phyloP scores from a whole-genome alignment of 1,140 invertebrate genomes.

The Microplitis demolitor region DNA sequence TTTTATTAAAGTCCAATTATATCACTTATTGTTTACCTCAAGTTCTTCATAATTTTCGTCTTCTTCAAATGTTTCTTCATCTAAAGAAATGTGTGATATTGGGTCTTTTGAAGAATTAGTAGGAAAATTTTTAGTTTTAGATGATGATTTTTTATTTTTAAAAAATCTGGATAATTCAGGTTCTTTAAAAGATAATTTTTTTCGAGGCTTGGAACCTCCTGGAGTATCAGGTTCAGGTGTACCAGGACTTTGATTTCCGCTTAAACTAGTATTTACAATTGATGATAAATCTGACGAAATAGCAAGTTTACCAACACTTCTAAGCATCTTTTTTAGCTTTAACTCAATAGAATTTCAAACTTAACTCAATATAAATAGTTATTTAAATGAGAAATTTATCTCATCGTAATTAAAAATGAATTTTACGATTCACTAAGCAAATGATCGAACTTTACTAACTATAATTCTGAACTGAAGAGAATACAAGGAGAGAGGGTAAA shows the following conservation, averaged over 20 bases:
- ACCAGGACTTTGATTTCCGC: conserved; percentile 49
- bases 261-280: conserved; percentile 44
- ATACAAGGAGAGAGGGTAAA: conserved; percentile 8
- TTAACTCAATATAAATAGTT: neutral
- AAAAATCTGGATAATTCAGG: conserved; percentile 72
- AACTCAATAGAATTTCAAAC: neutral
- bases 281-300: conserved; percentile 51
- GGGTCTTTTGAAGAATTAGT: conserved; percentile 10
- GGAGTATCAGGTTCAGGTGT: conserved; percentile 32
- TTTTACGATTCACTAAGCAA: neutral
- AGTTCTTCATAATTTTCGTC: conserved; percentile 54
- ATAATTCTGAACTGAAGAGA: conserved; percentile 8
- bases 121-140: conserved; percentile 16
- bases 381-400: neutral
- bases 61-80: conserved; percentile 51
- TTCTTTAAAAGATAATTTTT: conserved; percentile 84
- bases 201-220: conserved; percentile 71
- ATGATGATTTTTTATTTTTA: conserved; percentile 48
- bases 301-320: conserved; percentile 33
- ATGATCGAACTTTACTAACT: neutral
- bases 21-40: conserved; percentile 46
- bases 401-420: too few relatives aligned
- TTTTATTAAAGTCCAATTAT: neutral
- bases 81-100: conserved; percentile 35
- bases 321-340: conserved; percentile 32